Percentiles rank a stretch among this genome's conserved stretches.
phyloP scores from a whole-genome alignment of 2,797 vertebrate genomes.

The Fistularia commersonii region DNA sequence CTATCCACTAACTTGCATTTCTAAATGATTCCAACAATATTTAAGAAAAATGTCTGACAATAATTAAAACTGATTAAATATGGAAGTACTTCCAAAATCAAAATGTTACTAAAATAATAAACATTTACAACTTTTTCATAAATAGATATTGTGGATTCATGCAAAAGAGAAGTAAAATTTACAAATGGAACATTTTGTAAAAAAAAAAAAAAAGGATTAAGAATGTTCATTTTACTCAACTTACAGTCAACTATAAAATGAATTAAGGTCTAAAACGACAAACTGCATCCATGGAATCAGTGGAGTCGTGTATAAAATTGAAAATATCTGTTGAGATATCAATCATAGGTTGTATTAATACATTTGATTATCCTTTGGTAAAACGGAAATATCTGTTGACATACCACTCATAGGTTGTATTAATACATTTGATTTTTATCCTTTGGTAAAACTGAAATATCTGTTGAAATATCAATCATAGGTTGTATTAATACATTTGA shows the following conservation, averaged over 20 bases:
- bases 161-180: conserved; percentile 8
- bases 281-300: conserved; percentile 4
- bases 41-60: too few species aligned
- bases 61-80: too few species aligned
- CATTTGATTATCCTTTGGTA: conserved; percentile 4
- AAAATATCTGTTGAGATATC: too few species aligned
- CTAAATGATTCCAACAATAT: too few species aligned
- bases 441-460: too few species aligned
- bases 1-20: too few species aligned
- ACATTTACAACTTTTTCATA: background rate
- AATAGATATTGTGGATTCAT: conserved; percentile 3
- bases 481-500: background rate
- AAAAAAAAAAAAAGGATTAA: conserved; percentile 17
- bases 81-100: too few species aligned
- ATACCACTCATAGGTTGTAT: too few species aligned
- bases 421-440: too few species aligned
- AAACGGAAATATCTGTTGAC: conserved; percentile 29
- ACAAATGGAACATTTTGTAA: conserved; percentile 11
- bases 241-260: background rate
- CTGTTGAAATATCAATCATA: too few species aligned
- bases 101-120: too few species aligned
- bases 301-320: background rate
- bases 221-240: conserved; percentile 1
- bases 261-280: conserved; percentile 3
- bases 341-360: too few species aligned